Conservation (phyloP, 1,140 invertebrate species). For the Zaprionus camerounensis region DNA sequence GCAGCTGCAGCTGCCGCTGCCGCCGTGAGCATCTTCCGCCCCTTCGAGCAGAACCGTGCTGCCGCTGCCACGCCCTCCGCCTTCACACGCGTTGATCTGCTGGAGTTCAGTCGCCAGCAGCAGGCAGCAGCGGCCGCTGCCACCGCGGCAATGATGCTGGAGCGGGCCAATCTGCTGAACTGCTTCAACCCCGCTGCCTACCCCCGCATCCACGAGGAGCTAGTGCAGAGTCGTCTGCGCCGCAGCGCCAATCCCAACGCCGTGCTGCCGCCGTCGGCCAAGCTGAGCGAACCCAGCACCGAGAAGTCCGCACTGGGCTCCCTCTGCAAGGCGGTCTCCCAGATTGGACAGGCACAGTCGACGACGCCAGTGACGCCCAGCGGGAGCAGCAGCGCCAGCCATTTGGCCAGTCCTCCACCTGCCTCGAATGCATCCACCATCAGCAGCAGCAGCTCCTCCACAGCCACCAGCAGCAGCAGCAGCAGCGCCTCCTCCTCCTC, state of each 20-base stretch:
- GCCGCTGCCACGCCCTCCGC: conserved; percentile 74
- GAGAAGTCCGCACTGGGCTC: conserved; percentile 85
- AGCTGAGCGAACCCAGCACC: conserved; percentile 40
- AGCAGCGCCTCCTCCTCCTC: conserved; percentile 61
- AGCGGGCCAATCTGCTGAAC: conserved; percentile 80
- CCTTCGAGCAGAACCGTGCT: conserved; percentile 71
- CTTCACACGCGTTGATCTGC: conserved; percentile 77
- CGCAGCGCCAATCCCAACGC: conserved; percentile 42
- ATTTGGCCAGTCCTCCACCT: conserved; percentile 70
- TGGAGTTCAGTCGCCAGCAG: conserved; percentile 80
- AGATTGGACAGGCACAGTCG: conserved; percentile 85
- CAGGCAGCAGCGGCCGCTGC: conserved; percentile 77
- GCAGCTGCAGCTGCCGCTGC: conserved; percentile 35
- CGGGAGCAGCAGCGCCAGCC: conserved; percentile 60
- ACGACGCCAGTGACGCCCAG: conserved; percentile 31
- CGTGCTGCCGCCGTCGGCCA: conserved; percentile 51
- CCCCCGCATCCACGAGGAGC: conserved; percentile 83
- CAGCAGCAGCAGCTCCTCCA: conserved; percentile 57
- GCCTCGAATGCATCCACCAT: conserved; percentile 76
- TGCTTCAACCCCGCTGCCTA: conserved; percentile 83
- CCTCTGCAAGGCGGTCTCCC: conserved; percentile 87
- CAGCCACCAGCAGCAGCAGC: conserved; percentile 47
- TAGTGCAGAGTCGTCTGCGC: conserved; percentile 77
- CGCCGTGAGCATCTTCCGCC: conserved; percentile 70
- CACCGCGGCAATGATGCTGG: conserved; percentile 82